Base-by-base conservation (phyloP, 2,797 vertebrate species). In the Acipenser transmontanus region DNA sequence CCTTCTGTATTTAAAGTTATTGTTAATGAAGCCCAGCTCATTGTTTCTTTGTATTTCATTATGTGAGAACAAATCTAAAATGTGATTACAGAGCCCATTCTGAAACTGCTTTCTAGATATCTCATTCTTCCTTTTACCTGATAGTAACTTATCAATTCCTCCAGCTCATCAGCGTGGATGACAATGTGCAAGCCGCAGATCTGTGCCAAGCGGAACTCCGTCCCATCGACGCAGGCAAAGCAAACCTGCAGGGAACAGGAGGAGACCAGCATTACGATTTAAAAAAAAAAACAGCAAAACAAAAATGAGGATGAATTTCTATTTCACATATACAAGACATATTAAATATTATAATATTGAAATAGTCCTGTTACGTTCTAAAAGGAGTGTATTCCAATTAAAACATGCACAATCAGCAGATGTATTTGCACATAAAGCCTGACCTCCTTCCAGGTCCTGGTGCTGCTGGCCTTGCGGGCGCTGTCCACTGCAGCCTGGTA, bases 171-270 rank as follows among this genome's bases (percentile, higher is more conserved):
- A 0, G 95, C 95, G 1, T 98, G 95, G 65, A 97, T 94, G 7
- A 98, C 94, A 54, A 97, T 94, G 69, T 97, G 95, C 64, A 98
- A 89, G 50, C 95, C 94, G 71, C 95, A 97, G 74, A 97, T 93
- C 62, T 98, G 96, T 9, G 94, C 94, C 49, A 98, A 87, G 51
- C 87, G 90, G 73, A 98, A 98, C 78, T 98, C 95, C 69, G 92
- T 92, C 50, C 94, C 95, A 48, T 97, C 94, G 65, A 98, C 93
- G 62, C 94, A 96, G 8, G 94, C 95, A 0, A 96, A 98, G 73
- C 95, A 98, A 60, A 98, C 95, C 95, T 98, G 77, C 57, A n/a
- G 57, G 14, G 47, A 50, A 66, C 11, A 14, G 34, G 9, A 57
- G 6, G 9, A 57, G 6, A 9, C 13, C 7, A 61, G n/a, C 34